These are phyloP conservation scores for Pelobates fuscus DNA, from an alignment of 2,113 vertebrate genomes.

Conservation along the genomic window DNA sequence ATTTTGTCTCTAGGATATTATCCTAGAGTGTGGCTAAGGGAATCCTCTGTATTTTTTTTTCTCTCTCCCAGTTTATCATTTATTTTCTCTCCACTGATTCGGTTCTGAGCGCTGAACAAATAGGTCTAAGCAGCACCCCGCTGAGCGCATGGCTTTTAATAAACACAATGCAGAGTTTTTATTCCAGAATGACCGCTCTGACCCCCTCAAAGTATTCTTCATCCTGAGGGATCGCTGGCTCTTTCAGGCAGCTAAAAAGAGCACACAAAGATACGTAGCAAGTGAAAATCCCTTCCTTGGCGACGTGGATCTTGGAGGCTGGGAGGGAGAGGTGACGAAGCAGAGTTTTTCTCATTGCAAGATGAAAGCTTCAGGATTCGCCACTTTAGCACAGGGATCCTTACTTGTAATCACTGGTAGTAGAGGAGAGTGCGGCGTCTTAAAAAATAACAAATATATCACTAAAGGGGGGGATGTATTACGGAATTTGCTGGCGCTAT, in stretches of 20 bases:
- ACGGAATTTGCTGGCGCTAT: too few relatives aligned
- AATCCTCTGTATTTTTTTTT: constrained; percentile 53
- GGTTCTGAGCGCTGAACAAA: constrained; percentile 72
- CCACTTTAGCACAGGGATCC: too few relatives aligned
- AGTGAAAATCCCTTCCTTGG: constrained; percentile 63
- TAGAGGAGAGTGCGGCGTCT: too few relatives aligned
- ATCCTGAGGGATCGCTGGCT: constrained; percentile 77
- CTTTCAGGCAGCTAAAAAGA: constrained; percentile 84
- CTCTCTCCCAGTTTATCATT: constrained; percentile 54
- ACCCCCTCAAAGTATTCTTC: constrained; percentile 92
- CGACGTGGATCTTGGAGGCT: constrained; percentile 51
- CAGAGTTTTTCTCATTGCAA: too few relatives aligned
- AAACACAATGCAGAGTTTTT: constrained; percentile 91
- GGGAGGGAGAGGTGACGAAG: constrained; percentile 54
- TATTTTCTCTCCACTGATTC: constrained; percentile 57
- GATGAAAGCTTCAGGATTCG: too few relatives aligned
- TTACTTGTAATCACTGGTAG: too few relatives aligned
- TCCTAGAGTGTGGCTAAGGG: constrained; percentile 49
- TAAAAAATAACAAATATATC: too few relatives aligned
- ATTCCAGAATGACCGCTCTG: constrained; percentile 88
- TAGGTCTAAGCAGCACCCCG: constrained; percentile 83
- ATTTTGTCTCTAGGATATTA: constrained; percentile 49
- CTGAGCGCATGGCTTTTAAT: constrained; percentile 92
- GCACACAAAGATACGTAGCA: constrained; percentile 80
- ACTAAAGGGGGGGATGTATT: too few relatives aligned